A percentile compares a stretch with the other conserved stretches of the same genome.
phyloP scores from a whole-genome alignment of 2,113 vertebrate species.

The Amblyornis subalaris region DNA sequence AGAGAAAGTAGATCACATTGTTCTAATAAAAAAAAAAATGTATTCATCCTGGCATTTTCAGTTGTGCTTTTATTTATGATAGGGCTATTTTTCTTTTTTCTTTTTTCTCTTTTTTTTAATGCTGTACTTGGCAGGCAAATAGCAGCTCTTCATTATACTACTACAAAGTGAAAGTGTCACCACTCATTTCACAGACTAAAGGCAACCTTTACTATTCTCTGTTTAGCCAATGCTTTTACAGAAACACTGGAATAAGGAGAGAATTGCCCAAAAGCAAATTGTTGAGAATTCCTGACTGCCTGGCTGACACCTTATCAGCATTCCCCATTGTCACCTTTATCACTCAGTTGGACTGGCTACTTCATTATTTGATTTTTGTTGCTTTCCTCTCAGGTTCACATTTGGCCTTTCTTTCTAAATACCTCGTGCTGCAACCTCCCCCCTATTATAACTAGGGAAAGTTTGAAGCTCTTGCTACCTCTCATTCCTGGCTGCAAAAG shows the following conservation, averaged over 20 bases:
- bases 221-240: not conserved
- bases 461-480: not conserved
- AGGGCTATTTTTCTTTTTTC: not conserved
- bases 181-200: not conserved
- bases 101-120: not conserved
- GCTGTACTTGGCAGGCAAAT: not conserved
- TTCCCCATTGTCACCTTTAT: not conserved
- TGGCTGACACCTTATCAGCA: not conserved
- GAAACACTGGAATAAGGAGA: not conserved
- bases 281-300: not conserved
- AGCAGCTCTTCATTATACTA: not conserved
- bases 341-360: not conserved
- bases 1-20: not conserved
- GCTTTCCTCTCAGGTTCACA: not conserved
- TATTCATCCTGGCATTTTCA: not conserved
- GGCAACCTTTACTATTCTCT: not conserved
- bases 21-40: not conserved
- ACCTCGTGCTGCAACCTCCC: not conserved
- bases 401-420: constrained; percentile 18
- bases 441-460: not conserved
- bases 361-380: not conserved
- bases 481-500: not conserved
- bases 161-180: not conserved
- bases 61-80: not conserved
- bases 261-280: not conserved